These are phyloP conservation scores for Oligia latruncula DNA, from an alignment of 2,888 invertebrate species.

Conservation along the genomic window DNA sequence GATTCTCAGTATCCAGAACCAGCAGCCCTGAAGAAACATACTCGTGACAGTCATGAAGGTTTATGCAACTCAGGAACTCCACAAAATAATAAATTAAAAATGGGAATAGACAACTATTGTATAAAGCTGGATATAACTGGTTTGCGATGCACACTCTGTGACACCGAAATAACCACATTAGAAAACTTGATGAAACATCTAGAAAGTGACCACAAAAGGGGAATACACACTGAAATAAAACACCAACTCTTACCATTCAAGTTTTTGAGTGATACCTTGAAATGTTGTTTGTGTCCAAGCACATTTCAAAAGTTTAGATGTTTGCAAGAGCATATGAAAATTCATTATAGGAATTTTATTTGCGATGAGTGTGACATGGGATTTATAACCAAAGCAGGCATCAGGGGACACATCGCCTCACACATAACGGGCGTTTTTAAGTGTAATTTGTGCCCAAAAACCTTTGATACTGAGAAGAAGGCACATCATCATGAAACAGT, in stretches of 20 bases:
- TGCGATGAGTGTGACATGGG: constrained; percentile 74
- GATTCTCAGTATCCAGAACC: constrained; percentile 63
- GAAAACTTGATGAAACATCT: constrained; percentile 50
- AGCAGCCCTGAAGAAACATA: constrained; percentile 71
- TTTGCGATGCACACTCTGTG: constrained; percentile 35
- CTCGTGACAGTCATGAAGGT: constrained; percentile 59
- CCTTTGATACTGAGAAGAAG: constrained; percentile 77
- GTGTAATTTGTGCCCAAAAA: constrained; percentile 80
- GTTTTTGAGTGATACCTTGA: constrained; percentile 70
- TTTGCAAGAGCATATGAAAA: constrained; percentile 76
- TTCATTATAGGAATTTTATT: constrained; percentile 76
- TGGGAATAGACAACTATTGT: neutral
- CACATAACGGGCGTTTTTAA: constrained; percentile 69
- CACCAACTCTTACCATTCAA: constrained; percentile 79
- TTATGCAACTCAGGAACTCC: neutral
- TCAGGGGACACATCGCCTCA: constrained; percentile 18
- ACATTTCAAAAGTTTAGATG: constrained; percentile 71
- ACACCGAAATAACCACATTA: constrained; percentile 27
- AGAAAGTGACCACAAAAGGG: constrained; percentile 47
- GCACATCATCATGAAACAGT: constrained; percentile 76
- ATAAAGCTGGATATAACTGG: constrained; percentile 39
- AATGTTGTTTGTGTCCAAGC: constrained; percentile 73
- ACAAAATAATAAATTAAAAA: no score
- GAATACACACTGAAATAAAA: constrained; percentile 52
- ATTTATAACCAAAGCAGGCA: constrained; percentile 20